Evolutionary conservation across 2,113 vertebrate genomes (phyloP).

Genomic region (Trochalopteron elliotii): DNA sequence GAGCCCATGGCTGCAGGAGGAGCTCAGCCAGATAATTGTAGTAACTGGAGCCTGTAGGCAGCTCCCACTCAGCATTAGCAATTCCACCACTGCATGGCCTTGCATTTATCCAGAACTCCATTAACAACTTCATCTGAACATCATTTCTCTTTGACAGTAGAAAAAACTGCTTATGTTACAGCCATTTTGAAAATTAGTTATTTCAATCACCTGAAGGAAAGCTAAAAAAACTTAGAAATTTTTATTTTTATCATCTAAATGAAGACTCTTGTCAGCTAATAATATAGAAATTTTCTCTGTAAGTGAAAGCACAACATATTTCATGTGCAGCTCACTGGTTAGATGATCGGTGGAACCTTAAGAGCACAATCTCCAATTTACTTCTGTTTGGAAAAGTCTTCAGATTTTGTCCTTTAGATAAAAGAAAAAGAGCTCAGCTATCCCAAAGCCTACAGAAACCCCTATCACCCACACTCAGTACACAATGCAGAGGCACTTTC

Average conservation of each 20-base stretch:
- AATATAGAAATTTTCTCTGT: not conserved
- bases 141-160: not conserved
- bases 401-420: not conserved
- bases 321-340: not conserved
- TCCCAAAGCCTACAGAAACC: not conserved
- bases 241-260: not conserved
- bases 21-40: fast-evolving
- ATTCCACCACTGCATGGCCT: not conserved
- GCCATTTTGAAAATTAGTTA: not conserved
- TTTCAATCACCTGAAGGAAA: not conserved
- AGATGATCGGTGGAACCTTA: not conserved
- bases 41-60: not conserved
- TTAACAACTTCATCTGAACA: not conserved
- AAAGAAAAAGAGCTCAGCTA: not conserved
- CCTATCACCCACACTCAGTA: not conserved
- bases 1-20: not conserved
- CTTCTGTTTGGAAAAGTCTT: not conserved
- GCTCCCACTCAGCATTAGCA: not conserved
- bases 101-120: not conserved
- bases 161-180: not conserved
- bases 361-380: not conserved
- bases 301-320: conserved; percentile 27
- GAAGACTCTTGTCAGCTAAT: not conserved
- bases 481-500: not conserved
- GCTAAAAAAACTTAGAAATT: not conserved